A percentile compares a stretch with the other conserved stretches of the same genome.
phyloP scores from a whole-genome alignment of 2,113 vertebrate species.

The Saccopteryx leptura region DNA sequence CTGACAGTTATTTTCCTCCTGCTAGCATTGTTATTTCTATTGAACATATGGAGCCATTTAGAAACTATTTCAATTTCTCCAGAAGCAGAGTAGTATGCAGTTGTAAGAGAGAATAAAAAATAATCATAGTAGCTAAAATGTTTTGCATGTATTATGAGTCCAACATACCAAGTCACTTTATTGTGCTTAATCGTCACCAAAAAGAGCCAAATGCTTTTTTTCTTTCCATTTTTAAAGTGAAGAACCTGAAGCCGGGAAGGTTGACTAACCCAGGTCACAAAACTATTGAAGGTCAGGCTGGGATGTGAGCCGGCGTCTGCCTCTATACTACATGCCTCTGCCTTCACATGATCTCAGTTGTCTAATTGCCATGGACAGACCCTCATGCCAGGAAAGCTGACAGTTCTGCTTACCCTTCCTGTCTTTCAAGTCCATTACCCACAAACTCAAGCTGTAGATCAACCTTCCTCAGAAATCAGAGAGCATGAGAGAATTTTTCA shows the following conservation, averaged over 20 bases:
- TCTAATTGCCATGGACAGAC: not conserved
- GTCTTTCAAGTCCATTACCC: not conserved
- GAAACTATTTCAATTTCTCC: not conserved
- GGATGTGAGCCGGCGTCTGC: not conserved
- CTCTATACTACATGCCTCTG: fast-evolving
- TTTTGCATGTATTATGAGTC: not conserved
- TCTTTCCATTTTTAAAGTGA: constrained; percentile 16
- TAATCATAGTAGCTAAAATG: not conserved
- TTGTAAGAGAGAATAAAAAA: constrained; percentile 38
- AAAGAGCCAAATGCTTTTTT: not conserved
- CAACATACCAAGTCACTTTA: not conserved
- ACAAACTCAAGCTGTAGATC: not conserved
- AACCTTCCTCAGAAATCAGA: not conserved
- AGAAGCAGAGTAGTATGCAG: not conserved
- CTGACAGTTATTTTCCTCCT: not conserved
- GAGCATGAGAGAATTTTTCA: not conserved
- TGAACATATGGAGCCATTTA: not conserved
- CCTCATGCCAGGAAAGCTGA: not conserved
- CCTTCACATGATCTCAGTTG: not conserved
- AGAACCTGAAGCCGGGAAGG: not conserved
- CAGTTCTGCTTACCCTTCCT: not conserved
- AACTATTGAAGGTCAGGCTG: not conserved
- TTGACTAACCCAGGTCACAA: not conserved
- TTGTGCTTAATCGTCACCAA: not conserved
- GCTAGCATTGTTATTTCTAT: not conserved